A percentile compares a stretch with the other conserved stretches of the same genome.
phyloP scores from a whole-genome alignment of 2,797 vertebrate species.

The Macropus fuliginosus region DNA sequence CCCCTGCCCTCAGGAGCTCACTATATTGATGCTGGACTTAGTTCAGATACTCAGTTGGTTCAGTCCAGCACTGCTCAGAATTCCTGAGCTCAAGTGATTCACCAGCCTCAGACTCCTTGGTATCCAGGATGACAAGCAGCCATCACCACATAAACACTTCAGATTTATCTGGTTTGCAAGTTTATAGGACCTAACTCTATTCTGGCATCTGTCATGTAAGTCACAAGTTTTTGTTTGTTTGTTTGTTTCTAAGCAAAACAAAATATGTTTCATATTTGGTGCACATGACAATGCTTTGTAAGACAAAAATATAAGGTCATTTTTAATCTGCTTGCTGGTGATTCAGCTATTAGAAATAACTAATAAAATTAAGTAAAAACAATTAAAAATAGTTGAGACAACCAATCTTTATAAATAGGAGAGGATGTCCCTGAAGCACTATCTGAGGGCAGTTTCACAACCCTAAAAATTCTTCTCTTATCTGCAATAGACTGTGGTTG shows the following conservation, averaged over 20 bases:
- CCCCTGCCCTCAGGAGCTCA: neutral
- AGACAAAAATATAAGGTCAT: neutral
- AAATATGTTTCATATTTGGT: neutral
- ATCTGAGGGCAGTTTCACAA: neutral
- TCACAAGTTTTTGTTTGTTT: neutral
- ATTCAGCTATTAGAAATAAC: neutral
- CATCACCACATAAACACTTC: neutral
- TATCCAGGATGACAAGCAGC: neutral
- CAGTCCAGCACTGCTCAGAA: neutral
- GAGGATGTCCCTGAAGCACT: neutral
- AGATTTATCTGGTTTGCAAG: neutral
- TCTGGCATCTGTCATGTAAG: neutral
- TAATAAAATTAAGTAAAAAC: neutral
- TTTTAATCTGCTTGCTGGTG: neutral
- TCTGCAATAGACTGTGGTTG: constrained; percentile 36
- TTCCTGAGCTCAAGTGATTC: neutral
- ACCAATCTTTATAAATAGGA: neutral
- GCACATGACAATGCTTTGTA: neutral
- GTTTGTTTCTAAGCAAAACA: neutral
- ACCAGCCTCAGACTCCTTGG: neutral
- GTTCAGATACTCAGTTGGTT: neutral
- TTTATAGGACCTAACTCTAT: neutral
- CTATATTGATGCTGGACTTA: neutral
- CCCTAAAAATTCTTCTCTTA: constrained; percentile 29
- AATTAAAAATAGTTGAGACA: neutral